Percentiles rank a stretch among this genome's conserved stretches.
These are phyloP conservation scores for Vireo griseus DNA, from an alignment of 2,797 vertebrate genomes.

Conservation along the genomic window DNA sequence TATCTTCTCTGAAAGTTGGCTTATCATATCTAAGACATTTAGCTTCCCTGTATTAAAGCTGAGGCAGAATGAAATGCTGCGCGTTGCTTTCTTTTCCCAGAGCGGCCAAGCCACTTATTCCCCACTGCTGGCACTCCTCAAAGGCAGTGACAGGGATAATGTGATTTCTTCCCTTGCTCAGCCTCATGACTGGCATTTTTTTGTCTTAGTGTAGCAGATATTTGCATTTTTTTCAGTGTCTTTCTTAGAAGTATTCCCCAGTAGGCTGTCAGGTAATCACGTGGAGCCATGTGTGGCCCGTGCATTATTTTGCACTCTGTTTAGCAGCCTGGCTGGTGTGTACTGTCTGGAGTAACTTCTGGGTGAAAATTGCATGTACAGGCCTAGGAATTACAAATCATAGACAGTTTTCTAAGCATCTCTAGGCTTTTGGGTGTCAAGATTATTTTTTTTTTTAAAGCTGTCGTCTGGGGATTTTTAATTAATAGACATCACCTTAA, in stretches of 20 bases:
- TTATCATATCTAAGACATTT: neutral
- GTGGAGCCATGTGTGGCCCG: neutral
- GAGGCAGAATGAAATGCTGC: neutral
- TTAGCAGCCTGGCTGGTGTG: neutral
- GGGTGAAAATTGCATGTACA: neutral
- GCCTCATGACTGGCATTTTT: neutral
- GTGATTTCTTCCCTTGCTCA: neutral
- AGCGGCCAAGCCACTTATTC: neutral
- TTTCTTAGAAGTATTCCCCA: neutral
- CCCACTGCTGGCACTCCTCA: neutral
- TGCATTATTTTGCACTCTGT: neutral
- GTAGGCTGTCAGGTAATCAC: neutral
- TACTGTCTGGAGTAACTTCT: neutral
- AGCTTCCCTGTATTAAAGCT: neutral
- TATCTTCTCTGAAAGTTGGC: neutral
- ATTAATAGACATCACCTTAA: neutral
- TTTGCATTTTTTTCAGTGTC: neutral
- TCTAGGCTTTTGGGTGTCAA: neutral
- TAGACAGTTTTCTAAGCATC: neutral
- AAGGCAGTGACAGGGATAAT: neutral
- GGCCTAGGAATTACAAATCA: neutral
- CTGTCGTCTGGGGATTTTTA: neutral
- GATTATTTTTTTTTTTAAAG: neutral
- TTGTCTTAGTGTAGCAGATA: neutral
- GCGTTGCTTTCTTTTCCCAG: neutral